phyloP scores from a whole-genome alignment of 2,113 vertebrate genomes.

The Callionymus lyra region DNA sequence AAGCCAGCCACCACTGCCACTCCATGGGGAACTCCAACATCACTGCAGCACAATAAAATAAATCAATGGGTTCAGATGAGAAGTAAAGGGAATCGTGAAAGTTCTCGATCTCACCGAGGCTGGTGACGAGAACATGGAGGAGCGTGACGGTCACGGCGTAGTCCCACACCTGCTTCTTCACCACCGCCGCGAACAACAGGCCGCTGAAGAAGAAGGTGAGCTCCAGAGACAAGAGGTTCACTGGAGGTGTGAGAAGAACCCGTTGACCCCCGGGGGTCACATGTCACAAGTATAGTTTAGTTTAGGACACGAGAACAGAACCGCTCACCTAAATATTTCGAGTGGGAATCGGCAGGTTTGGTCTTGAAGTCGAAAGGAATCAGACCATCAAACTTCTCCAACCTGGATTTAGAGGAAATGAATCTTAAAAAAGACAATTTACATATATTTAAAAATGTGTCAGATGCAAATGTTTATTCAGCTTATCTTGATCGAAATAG shows the following conservation, averaged over 20 bases:
- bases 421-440: too few relatives aligned
- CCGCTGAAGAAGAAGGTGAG: conserved; percentile 75
- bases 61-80: too few relatives aligned
- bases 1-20: conserved; percentile 79
- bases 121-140: conserved; percentile 73
- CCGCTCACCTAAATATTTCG: conserved; percentile 73
- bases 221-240: conserved; percentile 72
- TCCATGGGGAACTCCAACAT: conserved; percentile 75
- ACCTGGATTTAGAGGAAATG: conserved; percentile 51
- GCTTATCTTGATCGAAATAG: too few relatives aligned
- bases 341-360: conserved; percentile 68
- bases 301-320: neutral
- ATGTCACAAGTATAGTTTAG: too few relatives aligned
- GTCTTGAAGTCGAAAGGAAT: conserved; percentile 83
- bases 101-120: conserved; percentile 49
- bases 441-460: too few relatives aligned
- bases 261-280: too few relatives aligned
- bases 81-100: too few relatives aligned
- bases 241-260: conserved; percentile 23
- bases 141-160: conserved; percentile 75
- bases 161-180: conserved; percentile 79
- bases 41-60: conserved; percentile 56
- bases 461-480: neutral
- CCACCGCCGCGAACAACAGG: conserved; percentile 74
- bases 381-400: conserved; percentile 69